These are phyloP conservation scores for Platichthys flesus DNA, from an alignment of 2,113 vertebrate genomes.

Conservation along the genomic window DNA sequence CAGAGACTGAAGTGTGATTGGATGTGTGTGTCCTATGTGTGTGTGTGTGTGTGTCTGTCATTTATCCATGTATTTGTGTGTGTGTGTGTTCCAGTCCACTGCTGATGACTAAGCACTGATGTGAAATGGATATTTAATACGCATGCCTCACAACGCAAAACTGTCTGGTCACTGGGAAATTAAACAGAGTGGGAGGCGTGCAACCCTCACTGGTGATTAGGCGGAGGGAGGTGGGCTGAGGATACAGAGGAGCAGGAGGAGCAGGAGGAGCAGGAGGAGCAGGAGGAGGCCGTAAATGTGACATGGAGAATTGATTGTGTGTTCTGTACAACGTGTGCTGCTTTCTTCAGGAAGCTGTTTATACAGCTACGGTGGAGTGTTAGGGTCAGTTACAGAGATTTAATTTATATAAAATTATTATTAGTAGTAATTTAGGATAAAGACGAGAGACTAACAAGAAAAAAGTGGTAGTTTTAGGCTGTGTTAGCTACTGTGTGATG, in stretches of 20 bases:
- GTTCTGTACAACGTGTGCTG: background rate
- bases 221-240: slow-evolving; percentile 22
- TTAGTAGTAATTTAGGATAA: too few relatives aligned
- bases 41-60: slow-evolving; percentile 4
- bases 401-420: too few relatives aligned
- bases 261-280: background rate
- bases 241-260: slow-evolving; percentile 5
- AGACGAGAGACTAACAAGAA: too few relatives aligned
- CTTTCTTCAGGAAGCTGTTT: background rate
- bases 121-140: slow-evolving; percentile 44
- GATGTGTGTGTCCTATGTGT: background rate
- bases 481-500: too few relatives aligned
- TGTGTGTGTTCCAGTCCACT: background rate
- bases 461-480: too few relatives aligned
- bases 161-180: slow-evolving; percentile 10
- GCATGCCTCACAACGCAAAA: slow-evolving; percentile 7
- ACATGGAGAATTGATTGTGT: background rate
- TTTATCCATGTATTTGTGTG: background rate
- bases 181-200: background rate
- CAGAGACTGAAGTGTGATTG: slow-evolving; percentile 45
- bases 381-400: too few relatives aligned
- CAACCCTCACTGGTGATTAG: background rate
- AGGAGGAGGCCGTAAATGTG: background rate
- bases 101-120: slow-evolving; percentile 32
- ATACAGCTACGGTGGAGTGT: too few relatives aligned